These are phyloP conservation scores for Lacerta bilineata DNA, from an alignment of 2,797 vertebrate species.

Conservation along the genomic window DNA sequence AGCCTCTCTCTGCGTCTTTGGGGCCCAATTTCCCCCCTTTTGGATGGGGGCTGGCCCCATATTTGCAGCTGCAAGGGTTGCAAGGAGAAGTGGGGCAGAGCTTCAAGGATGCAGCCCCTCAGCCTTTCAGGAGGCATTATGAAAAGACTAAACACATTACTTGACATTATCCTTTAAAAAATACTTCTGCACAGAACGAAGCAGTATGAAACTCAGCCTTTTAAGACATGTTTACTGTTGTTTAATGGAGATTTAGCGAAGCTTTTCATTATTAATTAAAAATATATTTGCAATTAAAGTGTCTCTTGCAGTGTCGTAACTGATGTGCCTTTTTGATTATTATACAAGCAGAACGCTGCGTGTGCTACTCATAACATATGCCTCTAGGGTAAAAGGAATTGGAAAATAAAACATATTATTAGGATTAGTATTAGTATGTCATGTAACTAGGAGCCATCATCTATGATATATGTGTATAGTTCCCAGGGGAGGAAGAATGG, in stretches of 20 bases:
- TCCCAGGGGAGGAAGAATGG: conserved; percentile 28
- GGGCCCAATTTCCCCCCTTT: background rate
- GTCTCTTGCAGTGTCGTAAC: conserved; percentile 7
- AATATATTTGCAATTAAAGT: conserved; percentile 49
- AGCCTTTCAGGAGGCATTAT: background rate
- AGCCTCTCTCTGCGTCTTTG: background rate
- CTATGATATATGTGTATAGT: conserved; percentile 27
- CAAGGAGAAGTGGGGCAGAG: background rate
- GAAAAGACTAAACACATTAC: background rate
- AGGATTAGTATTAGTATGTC: conserved; percentile 3
- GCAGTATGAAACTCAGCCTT: background rate
- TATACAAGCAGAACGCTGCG: conserved; percentile 6
- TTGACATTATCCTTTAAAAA: background rate
- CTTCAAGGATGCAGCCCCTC: background rate
- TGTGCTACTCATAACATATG: background rate
- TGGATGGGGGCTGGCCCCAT: background rate
- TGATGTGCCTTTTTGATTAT: conserved; percentile 24
- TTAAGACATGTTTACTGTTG: conserved; percentile 17
- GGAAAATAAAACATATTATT: conserved; percentile 18
- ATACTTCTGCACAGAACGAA: background rate
- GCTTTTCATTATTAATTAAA: conserved; percentile 51
- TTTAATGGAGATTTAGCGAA: conserved; percentile 23
- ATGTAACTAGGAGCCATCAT: conserved; percentile 8
- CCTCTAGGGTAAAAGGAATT: conserved; percentile 9
- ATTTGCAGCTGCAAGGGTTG: too few species aligned